A percentile compares a stretch with the other conserved stretches of the same genome.
These are phyloP conservation scores for Rhyzopertha dominica DNA, from an alignment of 1,140 invertebrate genomes.

Conservation along the genomic window DNA sequence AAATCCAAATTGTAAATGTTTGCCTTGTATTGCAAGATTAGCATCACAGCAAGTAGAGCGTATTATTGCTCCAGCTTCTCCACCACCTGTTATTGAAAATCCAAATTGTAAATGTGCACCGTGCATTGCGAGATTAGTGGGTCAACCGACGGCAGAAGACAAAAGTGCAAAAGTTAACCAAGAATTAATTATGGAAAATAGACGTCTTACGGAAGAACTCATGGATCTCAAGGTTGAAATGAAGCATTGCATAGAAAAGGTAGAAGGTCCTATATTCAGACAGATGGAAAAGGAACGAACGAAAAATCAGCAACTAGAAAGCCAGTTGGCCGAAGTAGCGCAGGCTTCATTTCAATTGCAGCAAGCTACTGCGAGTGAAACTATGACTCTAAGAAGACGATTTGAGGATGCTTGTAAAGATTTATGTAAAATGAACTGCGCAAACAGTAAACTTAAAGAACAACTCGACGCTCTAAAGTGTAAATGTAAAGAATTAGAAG, in stretches of 20 bases:
- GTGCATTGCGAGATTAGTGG: no score
- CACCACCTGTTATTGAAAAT: no score
- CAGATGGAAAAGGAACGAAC: slow-evolving; percentile 16
- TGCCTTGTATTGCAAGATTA: no score
- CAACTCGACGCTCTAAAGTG: slow-evolving; percentile 24
- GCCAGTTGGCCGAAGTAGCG: slow-evolving; percentile 1
- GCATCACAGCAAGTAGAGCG: no score
- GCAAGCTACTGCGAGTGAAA: slow-evolving; percentile 21
- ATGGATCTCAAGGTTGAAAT: slow-evolving; percentile 32
- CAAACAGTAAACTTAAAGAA: slow-evolving; percentile 30
- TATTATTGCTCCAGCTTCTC: no score
- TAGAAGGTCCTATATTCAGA: slow-evolving; percentile 26
- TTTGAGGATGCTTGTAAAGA: slow-evolving; percentile 26
- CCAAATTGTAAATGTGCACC: no score
- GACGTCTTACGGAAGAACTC: slow-evolving; percentile 29
- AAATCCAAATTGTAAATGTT: no score
- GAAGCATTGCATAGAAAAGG: slow-evolving; percentile 33
- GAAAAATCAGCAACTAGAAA: slow-evolving; percentile 13
- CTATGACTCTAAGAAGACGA: slow-evolving; percentile 30
- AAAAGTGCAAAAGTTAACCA: slow-evolving; percentile 23
- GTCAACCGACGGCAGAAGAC: no score
- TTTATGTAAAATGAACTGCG: slow-evolving; percentile 27
- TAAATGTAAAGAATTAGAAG: slow-evolving; percentile 31
- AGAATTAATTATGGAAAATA: slow-evolving; percentile 32
- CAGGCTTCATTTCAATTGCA: slow-evolving; percentile 1